Evolutionary conservation across 1,140 invertebrate genomes (phyloP).

Genomic region (Drosophila nigromelanica): DNA sequence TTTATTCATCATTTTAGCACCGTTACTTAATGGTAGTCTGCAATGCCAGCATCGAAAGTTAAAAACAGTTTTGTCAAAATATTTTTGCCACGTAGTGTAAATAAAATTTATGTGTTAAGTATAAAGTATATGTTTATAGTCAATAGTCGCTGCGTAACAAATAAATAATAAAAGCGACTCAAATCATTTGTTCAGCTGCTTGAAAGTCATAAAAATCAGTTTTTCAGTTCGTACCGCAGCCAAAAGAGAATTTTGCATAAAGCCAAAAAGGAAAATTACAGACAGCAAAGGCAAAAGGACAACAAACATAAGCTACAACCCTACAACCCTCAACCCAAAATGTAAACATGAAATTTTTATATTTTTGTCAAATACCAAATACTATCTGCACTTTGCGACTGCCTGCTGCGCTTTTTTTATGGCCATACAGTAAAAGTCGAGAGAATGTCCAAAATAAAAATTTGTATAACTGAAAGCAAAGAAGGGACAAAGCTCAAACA

Average conservation of each 20-base stretch:
- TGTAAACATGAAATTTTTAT: slow-evolving; percentile 56
- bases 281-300: slow-evolving; percentile 5
- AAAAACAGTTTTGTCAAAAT: too few species aligned
- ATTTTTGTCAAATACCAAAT: slow-evolving; percentile 47
- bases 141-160: slow-evolving; percentile 30
- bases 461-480: slow-evolving; percentile 11
- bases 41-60: too few species aligned
- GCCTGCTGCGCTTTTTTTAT: slow-evolving; percentile 42
- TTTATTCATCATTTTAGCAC: too few species aligned
- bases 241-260: slow-evolving; percentile 28
- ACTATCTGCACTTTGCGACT: slow-evolving; percentile 21
- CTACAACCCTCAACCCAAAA: slow-evolving; percentile 51
- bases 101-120: slow-evolving; percentile 34
- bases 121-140: slow-evolving; percentile 55
- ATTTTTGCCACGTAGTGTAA: too few species aligned
- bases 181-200: slow-evolving; percentile 29
- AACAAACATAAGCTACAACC: slow-evolving; percentile 44
- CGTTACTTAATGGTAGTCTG: too few species aligned
- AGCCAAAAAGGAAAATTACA: slow-evolving; percentile 10
- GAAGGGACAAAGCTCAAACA: slow-evolving; percentile 33
- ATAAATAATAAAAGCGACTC: slow-evolving; percentile 31
- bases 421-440: slow-evolving; percentile 26
- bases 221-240: slow-evolving; percentile 37
- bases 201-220: slow-evolving; percentile 64
- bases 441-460: slow-evolving; percentile 5